Evolutionary conservation across 2,797 vertebrate species (phyloP).

Genomic region (Enteromius afrohamiltoni): DNA sequence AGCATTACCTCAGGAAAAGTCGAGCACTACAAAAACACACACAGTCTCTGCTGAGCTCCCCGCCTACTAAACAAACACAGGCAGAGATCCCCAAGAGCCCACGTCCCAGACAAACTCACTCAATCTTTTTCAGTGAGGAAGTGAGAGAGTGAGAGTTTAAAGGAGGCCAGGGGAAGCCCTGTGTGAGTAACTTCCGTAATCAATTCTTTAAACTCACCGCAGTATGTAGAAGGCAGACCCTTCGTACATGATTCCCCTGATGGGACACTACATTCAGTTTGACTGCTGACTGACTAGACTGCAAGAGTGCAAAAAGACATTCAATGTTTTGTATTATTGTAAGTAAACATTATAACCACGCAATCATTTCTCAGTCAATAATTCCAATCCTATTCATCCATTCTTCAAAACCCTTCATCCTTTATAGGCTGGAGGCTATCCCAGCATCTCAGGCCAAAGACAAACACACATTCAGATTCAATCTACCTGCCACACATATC

Average conservation of each 20-base stretch:
- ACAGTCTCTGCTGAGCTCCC: conserved; percentile 69
- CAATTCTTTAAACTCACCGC: conserved; percentile 5
- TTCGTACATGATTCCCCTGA: neutral
- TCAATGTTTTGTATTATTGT: neutral
- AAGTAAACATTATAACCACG: neutral
- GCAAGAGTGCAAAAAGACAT: neutral
- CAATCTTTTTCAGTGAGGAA: conserved; percentile 41
- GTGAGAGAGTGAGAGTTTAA: conserved; percentile 51
- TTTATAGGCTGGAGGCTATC: neutral
- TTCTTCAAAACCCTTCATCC: neutral
- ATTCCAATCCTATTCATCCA: neutral
- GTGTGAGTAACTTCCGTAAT: conserved; percentile 9
- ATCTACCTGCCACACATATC: neutral
- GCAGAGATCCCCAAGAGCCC: conserved; percentile 56
- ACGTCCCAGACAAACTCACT: conserved; percentile 66
- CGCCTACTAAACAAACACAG: conserved; percentile 74
- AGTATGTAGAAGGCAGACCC: neutral
- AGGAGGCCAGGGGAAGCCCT: conserved; percentile 3
- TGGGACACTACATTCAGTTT: neutral
- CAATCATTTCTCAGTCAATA: neutral
- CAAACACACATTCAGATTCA: conserved; percentile 13
- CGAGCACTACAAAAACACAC: conserved; percentile 72
- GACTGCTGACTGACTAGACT: neutral
- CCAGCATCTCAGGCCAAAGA: neutral
- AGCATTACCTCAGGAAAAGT: conserved; percentile 75